These are phyloP conservation scores for Agonopterix arenella DNA, from an alignment of 2,888 invertebrate species.

Conservation along the genomic window DNA sequence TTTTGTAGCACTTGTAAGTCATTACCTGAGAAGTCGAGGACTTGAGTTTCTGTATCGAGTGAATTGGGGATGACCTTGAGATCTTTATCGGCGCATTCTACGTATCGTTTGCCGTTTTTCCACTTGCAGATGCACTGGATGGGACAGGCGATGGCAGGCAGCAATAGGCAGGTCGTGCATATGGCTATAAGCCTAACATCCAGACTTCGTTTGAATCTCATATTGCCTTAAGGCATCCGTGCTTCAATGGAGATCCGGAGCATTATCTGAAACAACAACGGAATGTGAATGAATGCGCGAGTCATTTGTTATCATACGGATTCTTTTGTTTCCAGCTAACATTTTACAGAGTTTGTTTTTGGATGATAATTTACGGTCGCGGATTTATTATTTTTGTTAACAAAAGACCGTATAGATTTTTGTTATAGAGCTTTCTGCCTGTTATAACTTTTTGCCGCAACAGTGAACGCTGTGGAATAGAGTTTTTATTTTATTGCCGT, in stretches of 20 bases:
- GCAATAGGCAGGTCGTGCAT: conserved; percentile 62
- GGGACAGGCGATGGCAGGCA: conserved; percentile 80
- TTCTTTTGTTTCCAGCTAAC: not conserved
- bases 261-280: conserved; percentile 69
- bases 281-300: conserved; percentile 2
- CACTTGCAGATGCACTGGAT: conserved; percentile 91
- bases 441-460: too few relatives aligned
- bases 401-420: too few relatives aligned
- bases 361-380: not conserved
- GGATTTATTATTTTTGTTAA: not conserved
- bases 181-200: conserved; percentile 65
- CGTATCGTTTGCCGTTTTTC: conserved; percentile 94
- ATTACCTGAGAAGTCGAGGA: conserved; percentile 90
- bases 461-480: too few relatives aligned
- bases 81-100: conserved; percentile 89
- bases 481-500: too few relatives aligned
- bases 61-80: conserved; percentile 86
- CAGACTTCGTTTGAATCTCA: conserved; percentile 53
- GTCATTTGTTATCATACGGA: conserved; percentile 1
- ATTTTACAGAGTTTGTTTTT: conserved; percentile 1
- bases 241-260: conserved; percentile 29
- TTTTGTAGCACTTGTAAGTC: conserved; percentile 86
- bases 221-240: conserved; percentile 60
- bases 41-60: conserved; percentile 90
- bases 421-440: too few relatives aligned